Evolutionary conservation across 1,140 invertebrate species (phyloP), one percentile per base, ranked within the genome.

Genomic region (Atta texana): DNA sequence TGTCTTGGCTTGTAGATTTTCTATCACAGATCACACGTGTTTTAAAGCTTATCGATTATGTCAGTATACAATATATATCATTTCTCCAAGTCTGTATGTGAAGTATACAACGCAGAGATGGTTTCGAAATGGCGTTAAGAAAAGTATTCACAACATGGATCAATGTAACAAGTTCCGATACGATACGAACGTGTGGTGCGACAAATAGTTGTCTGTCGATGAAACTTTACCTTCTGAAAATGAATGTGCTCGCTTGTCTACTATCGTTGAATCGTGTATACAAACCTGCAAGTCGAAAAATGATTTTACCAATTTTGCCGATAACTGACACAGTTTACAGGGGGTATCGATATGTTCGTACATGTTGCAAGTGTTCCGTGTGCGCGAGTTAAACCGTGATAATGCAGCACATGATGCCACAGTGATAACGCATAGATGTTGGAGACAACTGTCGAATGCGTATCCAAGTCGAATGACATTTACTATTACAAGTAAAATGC

Each of bases 91-190:
- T 0, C 3, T 1, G 21, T 0, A 34, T 34, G 31, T 16, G 6
- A 66, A 44, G 18, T 28, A 59, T 18, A 18, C 14, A 12, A 24
- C 8, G 0, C n/a, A n/a, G 5, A 21, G 18, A 10, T n/a, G 39
- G 18, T 44, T 77, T 66, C 24, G 24, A 49, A n/a, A 66, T 39
- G 39, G 3, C 3, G 34, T 57, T 75, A 77, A 77, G 57, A 31
- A 57, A 6, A 59, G 31, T n/a, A 28, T 44, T 10, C 34, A 61
- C 21, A 59, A 44, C 7, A 24, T 49, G 39, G 21, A 28, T 8
- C 57, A 21, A 78, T 78, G 39, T 51, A 57, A 75, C 53, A n/a
- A 66, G 24, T 66, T 78, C 39, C 39, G 24, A 49, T 78, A 6
- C 24, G 59, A 77, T 63, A 28, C 21, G 34, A 64, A 31, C 39